These are phyloP conservation scores for Serripes groenlandicus DNA, from an alignment of 2,888 invertebrate genomes.

Conservation along the genomic window DNA sequence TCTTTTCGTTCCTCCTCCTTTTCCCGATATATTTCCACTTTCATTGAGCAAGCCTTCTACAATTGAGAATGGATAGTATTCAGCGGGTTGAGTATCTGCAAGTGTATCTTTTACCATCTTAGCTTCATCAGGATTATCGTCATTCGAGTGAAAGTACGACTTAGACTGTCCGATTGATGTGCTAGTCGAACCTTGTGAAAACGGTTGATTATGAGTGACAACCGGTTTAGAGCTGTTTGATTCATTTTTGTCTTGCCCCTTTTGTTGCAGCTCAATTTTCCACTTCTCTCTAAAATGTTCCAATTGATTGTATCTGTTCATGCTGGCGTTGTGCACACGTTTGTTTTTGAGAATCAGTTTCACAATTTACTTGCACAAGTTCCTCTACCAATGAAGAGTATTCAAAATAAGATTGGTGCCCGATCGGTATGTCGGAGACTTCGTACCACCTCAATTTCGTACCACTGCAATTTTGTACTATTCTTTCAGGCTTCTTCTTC, in stretches of 20 bases:
- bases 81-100: neutral
- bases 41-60: slow-evolving; percentile 68
- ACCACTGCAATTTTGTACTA: too few species aligned
- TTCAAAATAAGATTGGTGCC: too few species aligned
- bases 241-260: neutral
- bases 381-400: too few species aligned
- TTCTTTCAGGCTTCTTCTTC: too few species aligned
- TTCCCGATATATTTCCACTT: neutral
- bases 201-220: neutral
- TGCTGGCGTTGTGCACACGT: too few species aligned
- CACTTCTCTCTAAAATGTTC: slow-evolving; percentile 73
- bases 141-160: neutral
- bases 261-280: slow-evolving; percentile 66
- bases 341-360: too few species aligned
- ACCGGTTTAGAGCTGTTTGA: neutral
- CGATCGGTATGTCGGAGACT: too few species aligned
- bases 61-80: slow-evolving; percentile 74
- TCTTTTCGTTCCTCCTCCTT: neutral
- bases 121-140: neutral
- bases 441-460: too few species aligned
- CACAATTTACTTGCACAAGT: too few species aligned
- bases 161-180: neutral
- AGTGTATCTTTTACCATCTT: neutral
- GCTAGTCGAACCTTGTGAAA: neutral
- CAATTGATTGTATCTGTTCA: slow-evolving; percentile 57